Base-by-base conservation (phyloP, 2,888 invertebrate species). In the Pachydiplax longipennis region DNA sequence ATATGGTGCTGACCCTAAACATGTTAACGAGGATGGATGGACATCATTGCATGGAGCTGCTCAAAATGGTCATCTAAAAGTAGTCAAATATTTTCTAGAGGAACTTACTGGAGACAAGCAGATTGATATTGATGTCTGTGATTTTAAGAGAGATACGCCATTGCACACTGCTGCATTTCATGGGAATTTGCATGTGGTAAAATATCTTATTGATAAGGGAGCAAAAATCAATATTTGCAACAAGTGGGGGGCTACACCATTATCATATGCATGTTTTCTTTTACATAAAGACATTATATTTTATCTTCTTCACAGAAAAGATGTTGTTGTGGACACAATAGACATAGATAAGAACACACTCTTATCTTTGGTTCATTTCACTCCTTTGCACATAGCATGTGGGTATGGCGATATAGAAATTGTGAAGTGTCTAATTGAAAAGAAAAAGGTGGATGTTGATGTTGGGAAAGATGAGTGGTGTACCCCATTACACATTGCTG, bases 111-210 rank as follows among this genome's bases (percentile, higher is more conserved):
- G 73, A 13, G 73, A 73, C 12, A 73, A 73, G 25, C 8, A 22
- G 6, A 37, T 81, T 44, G 44, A 81, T 81, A 40, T 81, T 18
- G 15, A 81, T 15, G n/a, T 81, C 44, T 1, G 4, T 0, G 81
- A 81, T 81, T n/a, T 13, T 22, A 81, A 81, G 40, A n/a, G 25
- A 22, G 81, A 81, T 22, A 81, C 81, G 0, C 81, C 81, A n/a
- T n/a, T 81, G 12, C 81, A 81, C 40, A 81, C 81, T n/a, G 81
- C 81, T 15, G 44, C 81, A 37, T 81, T 81, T 40, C 81, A 81
- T 44, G 81, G 81, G 10, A 81, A 81, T 37, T 40, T 37, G 12
- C 4, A 81, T 44, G 81, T 81, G 37, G 81, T 81, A 6, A n/a
- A 40, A 44, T 81, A 44, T 81, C 81, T 40, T 81, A 5, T 81